A percentile compares a stretch with the other conserved stretches of the same genome.
Evolutionary conservation across 2,888 invertebrate species (phyloP).

Genomic region (Hyles lineata): DNA sequence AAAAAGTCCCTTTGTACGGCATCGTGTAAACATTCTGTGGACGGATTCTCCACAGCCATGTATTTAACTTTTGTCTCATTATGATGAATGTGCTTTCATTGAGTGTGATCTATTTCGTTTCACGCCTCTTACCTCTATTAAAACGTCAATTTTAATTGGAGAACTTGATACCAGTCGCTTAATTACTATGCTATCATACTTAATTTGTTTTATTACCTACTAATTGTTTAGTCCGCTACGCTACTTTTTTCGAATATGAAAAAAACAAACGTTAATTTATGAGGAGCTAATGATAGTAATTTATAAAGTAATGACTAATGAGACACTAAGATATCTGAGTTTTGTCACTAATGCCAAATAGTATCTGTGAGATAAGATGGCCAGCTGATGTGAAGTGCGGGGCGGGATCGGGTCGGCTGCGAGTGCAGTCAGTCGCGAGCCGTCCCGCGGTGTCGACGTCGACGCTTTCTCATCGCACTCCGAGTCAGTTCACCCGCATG

Average conservation of each 20-base stretch:
- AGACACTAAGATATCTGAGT: background rate
- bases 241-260: too few species aligned
- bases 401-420: slow-evolving; percentile 36
- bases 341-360: slow-evolving; percentile 29
- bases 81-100: background rate
- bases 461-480: slow-evolving; percentile 47
- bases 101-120: background rate
- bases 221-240: background rate
- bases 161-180: slow-evolving; percentile 7
- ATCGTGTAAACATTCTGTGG: background rate
- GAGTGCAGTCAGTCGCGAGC: slow-evolving; percentile 54
- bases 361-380: slow-evolving; percentile 44
- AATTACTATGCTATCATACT: background rate
- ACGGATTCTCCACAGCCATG: background rate
- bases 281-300: background rate
- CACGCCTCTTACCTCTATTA: background rate
- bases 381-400: slow-evolving; percentile 48
- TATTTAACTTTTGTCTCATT: background rate
- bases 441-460: slow-evolving; percentile 59
- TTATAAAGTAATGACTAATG: slow-evolving; percentile 8
- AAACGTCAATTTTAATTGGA: background rate
- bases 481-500: slow-evolving; percentile 36
- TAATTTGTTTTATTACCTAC: background rate
- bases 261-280: background rate
- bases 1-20: background rate